A percentile compares a stretch with the other conserved stretches of the same genome.
These are phyloP conservation scores for Amphipyra berbera DNA, from an alignment of 2,888 invertebrate species.

Conservation along the genomic window DNA sequence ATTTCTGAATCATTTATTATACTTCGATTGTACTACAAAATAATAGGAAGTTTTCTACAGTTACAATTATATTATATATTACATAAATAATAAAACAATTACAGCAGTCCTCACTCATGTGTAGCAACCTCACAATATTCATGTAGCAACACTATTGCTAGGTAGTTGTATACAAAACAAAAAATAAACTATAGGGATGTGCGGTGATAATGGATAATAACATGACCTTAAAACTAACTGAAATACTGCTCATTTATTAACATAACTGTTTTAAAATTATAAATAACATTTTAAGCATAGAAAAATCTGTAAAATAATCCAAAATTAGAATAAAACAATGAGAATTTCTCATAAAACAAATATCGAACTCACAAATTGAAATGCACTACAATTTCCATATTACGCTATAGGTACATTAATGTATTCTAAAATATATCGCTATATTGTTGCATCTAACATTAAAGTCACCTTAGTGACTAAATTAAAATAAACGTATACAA, in stretches of 20 bases:
- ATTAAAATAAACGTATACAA: constrained; percentile 88
- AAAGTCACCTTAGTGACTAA: constrained; percentile 83
- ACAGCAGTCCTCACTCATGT: constrained; percentile 78
- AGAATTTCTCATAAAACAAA: constrained; percentile 66
- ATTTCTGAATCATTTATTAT: constrained; percentile 88
- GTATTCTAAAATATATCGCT: constrained; percentile 74
- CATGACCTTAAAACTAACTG: constrained; percentile 75
- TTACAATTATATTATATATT: constrained; percentile 84
- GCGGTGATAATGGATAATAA: constrained; percentile 58
- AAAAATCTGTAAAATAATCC: constrained; percentile 61
- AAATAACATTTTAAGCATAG: constrained; percentile 74
- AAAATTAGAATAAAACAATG: constrained; percentile 69
- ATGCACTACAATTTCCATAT: constrained; percentile 72
- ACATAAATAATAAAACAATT: constrained; percentile 87
- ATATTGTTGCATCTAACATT: constrained; percentile 82
- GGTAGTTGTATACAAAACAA: constrained; percentile 64
- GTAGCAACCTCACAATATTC: constrained; percentile 72
- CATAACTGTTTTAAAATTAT: constrained; percentile 73
- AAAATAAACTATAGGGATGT: constrained; percentile 60
- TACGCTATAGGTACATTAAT: constrained; percentile 67
- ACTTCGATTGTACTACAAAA: constrained; percentile 90
- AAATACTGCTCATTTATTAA: constrained; percentile 86
- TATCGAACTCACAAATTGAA: constrained; percentile 60
- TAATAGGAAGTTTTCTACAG: constrained; percentile 90
- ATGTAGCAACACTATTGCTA: constrained; percentile 69